Percentiles rank a stretch among this genome's conserved stretches.
These are phyloP conservation scores for Lepidostoma basale DNA, from an alignment of 1,140 invertebrate genomes.

Conservation along the genomic window DNA sequence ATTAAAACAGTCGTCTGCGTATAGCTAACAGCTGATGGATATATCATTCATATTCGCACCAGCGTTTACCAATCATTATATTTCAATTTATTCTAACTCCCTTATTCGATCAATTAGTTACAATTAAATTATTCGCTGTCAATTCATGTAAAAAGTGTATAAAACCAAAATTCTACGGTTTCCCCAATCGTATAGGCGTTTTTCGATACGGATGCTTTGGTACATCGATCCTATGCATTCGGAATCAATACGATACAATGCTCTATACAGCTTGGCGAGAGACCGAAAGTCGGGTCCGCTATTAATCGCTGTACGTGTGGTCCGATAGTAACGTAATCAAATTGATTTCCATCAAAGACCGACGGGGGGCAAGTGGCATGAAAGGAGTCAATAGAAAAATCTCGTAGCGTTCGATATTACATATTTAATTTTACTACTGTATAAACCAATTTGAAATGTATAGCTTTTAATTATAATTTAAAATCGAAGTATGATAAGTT, in stretches of 20 bases:
- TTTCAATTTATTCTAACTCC: too few species aligned
- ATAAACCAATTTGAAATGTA: background rate
- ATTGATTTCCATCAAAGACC: conserved; percentile 21
- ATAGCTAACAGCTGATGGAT: too few species aligned
- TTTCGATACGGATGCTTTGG: conserved; percentile 1
- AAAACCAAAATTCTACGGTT: too few species aligned
- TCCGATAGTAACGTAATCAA: conserved; percentile 15
- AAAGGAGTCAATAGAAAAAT: background rate
- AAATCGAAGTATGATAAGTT: conserved; percentile 4
- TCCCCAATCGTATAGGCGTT: too few species aligned
- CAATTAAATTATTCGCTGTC: too few species aligned
- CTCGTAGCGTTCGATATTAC: conserved; percentile 4
- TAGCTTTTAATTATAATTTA: conserved; percentile 1
- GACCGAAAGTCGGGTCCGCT: background rate
- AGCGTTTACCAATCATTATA: too few species aligned
- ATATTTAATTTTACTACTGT: conserved; percentile 18
- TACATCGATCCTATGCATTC: background rate
- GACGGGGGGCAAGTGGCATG: background rate
- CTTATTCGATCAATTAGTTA: too few species aligned
- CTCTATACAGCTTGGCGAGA: background rate
- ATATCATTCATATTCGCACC: too few species aligned
- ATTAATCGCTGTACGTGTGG: background rate
- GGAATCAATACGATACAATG: background rate
- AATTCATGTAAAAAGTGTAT: too few species aligned
- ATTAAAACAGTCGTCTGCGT: too few species aligned